A percentile compares a stretch with the other conserved stretches of the same genome.
These are phyloP conservation scores for Gymnogyps californianus DNA, from an alignment of 2,113 vertebrate species.

Conservation along the genomic window DNA sequence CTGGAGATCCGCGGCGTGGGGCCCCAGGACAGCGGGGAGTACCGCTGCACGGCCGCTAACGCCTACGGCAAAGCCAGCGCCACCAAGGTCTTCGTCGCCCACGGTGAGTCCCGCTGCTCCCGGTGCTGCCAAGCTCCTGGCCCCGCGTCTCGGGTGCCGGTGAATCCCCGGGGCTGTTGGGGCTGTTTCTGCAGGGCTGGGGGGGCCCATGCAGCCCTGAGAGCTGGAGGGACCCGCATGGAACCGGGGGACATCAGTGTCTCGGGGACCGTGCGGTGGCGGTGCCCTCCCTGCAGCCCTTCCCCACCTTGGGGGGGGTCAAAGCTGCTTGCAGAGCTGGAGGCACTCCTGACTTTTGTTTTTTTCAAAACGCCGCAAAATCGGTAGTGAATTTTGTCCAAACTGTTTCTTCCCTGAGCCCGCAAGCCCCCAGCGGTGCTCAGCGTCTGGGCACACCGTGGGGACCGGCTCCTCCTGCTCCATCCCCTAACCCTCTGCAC, in stretches of 20 bases:
- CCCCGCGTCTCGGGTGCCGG: fast-evolving
- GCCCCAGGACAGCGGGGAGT: conserved; percentile 45
- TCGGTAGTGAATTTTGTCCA: neutral
- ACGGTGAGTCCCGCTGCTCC: conserved; percentile 4
- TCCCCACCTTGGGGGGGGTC: fast-evolving
- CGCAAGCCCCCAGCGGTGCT: fast-evolving
- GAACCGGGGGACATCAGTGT: fast-evolving
- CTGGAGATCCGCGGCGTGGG: conserved; percentile 58
- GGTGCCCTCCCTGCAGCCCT: neutral
- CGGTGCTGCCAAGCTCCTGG: neutral
- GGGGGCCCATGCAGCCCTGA: fast-evolving
- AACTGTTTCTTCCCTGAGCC: no score
- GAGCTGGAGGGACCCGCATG: fast-evolving
- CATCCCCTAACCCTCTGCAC: neutral
- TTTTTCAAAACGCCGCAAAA: neutral
- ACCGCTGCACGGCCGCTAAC: conserved; percentile 63
- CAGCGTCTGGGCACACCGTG: fast-evolving
- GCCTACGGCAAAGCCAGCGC: neutral
- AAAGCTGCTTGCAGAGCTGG: neutral
- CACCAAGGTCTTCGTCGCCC: conserved; percentile 1
- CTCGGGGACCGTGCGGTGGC: fast-evolving
- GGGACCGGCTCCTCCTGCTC: neutral
- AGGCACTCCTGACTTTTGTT: fast-evolving
- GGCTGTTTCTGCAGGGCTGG: neutral
- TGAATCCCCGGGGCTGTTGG: neutral